Evolutionary conservation across 2,113 vertebrate species (phyloP).

Genomic region (Parus major): DNA sequence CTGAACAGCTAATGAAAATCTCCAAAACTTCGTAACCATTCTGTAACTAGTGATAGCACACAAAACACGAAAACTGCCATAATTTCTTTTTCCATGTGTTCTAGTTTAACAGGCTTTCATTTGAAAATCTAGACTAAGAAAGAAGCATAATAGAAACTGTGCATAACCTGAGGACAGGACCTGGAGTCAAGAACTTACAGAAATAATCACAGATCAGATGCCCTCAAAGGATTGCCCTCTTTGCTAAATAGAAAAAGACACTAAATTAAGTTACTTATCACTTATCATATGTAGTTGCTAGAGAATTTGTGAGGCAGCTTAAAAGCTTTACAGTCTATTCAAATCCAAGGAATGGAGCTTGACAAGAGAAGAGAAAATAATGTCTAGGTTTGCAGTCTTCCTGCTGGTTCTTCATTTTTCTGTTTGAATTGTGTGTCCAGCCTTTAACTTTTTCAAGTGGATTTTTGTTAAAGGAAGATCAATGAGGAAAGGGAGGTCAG

Average conservation of each 20-base stretch:
- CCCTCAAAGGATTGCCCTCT: background rate
- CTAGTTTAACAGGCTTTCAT: background rate
- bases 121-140: background rate
- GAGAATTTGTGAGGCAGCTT: background rate
- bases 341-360: background rate
- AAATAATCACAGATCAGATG: background rate
- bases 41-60: background rate
- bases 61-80: background rate
- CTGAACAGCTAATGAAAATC: background rate
- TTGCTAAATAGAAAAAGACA: background rate
- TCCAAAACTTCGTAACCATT: background rate
- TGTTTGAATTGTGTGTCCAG: background rate
- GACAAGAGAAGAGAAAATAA: background rate
- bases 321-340: background rate
- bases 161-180: background rate
- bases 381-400: background rate
- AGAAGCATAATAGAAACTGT: background rate
- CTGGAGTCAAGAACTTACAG: background rate
- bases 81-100: background rate
- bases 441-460: background rate
- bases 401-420: background rate
- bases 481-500: background rate
- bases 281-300: background rate
- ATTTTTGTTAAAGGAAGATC: conserved; percentile 8
- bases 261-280: background rate